These are phyloP conservation scores for Oreochromis grahami DNA, from an alignment of 2,797 vertebrate genomes.

Conservation along the genomic window DNA sequence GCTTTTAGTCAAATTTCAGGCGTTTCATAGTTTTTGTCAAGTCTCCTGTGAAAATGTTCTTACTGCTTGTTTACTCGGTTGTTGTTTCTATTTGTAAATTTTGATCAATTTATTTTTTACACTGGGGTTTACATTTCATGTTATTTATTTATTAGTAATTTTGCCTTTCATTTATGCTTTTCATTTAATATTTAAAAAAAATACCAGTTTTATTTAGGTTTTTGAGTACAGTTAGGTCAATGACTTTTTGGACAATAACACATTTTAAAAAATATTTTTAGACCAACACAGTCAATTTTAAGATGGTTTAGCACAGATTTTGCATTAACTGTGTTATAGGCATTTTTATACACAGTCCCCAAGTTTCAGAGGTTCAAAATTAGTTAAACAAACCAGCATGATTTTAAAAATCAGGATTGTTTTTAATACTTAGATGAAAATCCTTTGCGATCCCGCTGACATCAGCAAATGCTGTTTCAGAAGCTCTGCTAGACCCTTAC, in stretches of 20 bases:
- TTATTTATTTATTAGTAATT: neutral
- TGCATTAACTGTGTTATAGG: neutral
- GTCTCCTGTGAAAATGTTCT: neutral
- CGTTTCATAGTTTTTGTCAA: neutral
- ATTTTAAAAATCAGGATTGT: neutral
- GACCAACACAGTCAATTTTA: neutral
- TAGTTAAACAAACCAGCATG: neutral
- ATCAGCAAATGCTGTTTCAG: neutral
- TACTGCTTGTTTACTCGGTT: neutral
- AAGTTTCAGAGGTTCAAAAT: neutral
- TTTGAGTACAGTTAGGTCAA: neutral
- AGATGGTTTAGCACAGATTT: neutral
- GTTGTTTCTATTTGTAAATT: neutral
- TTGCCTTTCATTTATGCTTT: neutral
- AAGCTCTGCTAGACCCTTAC: neutral
- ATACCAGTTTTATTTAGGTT: neutral
- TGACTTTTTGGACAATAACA: neutral
- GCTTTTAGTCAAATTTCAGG: neutral
- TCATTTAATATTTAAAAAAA: neutral
- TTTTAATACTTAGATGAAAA: neutral
- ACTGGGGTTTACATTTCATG: neutral
- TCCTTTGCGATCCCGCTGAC: neutral
- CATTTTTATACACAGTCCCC: neutral
- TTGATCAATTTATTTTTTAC: neutral
- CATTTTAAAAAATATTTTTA: neutral